A percentile compares a stretch with the other conserved stretches of the same genome.
These are phyloP conservation scores for Rhegmatorhina hoffmannsi DNA, from an alignment of 2,113 vertebrate species.

Conservation along the genomic window DNA sequence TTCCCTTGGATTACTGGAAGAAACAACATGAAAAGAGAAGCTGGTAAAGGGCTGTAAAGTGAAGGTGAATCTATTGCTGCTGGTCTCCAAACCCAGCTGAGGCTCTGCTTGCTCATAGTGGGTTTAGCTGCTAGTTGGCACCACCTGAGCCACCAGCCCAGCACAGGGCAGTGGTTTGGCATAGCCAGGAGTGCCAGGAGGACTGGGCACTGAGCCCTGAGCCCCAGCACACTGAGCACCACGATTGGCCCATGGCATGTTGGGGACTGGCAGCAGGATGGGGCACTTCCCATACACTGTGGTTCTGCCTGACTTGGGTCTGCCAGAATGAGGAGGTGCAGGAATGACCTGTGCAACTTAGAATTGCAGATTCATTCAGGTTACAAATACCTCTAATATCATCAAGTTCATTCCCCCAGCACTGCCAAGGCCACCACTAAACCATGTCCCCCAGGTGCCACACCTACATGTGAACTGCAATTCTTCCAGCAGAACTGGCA, in stretches of 20 bases:
- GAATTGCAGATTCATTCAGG: not conserved
- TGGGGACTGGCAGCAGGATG: not conserved
- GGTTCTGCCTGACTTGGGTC: fast-evolving
- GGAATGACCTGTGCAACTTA: not conserved
- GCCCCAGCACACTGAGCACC: not conserved
- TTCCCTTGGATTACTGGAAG: conserved; percentile 17
- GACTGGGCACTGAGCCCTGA: not conserved
- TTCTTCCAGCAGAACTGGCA: not conserved
- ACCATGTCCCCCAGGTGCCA: not conserved
- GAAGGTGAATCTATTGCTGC: conserved; percentile 3
- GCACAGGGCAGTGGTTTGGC: not conserved
- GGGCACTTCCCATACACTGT: not conserved
- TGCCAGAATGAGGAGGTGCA: not conserved
- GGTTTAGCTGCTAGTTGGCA: not conserved
- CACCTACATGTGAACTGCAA: not conserved
- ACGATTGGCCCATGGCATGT: not conserved
- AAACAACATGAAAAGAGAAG: not conserved
- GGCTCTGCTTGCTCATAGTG: fast-evolving
- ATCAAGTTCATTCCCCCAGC: not conserved
- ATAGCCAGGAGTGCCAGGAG: not conserved
- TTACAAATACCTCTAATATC: not conserved
- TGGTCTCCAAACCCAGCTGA: not conserved
- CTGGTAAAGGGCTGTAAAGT: not conserved
- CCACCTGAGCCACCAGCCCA: fast-evolving
- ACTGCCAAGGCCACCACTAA: not conserved